phyloP scores from a whole-genome alignment of 2,797 vertebrate species.

The Sciaenops ocellatus region DNA sequence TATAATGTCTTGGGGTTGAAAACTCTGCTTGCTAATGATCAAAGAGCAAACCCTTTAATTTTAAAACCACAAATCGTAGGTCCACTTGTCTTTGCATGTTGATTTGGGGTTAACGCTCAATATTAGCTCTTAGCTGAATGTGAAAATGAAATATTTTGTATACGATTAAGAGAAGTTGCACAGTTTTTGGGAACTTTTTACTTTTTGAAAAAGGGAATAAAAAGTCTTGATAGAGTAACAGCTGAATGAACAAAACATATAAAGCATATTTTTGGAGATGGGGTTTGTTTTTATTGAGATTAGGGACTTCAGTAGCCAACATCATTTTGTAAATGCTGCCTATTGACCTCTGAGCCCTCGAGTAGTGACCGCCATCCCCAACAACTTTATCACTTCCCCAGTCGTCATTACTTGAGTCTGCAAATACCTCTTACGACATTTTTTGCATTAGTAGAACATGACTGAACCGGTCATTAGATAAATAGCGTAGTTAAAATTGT shows the following conservation, averaged over 20 bases:
- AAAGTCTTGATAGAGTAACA: slow-evolving; percentile 30
- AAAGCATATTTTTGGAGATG: slow-evolving; percentile 74
- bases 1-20: slow-evolving; percentile 20
- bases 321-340: slow-evolving; percentile 61
- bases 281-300: slow-evolving; percentile 54
- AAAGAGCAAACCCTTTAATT: slow-evolving; percentile 58
- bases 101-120: slow-evolving; percentile 46
- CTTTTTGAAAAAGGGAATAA: slow-evolving; percentile 59
- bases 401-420: slow-evolving; percentile 22
- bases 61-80: slow-evolving; percentile 11
- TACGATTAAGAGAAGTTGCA: slow-evolving; percentile 71
- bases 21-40: slow-evolving; percentile 35
- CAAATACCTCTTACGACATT: slow-evolving; percentile 50
- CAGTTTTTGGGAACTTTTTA: slow-evolving; percentile 60
- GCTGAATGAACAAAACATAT: slow-evolving; percentile 68
- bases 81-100: slow-evolving; percentile 57
- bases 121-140: slow-evolving; percentile 59
- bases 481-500: slow-evolving; percentile 15
- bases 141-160: slow-evolving; percentile 76
- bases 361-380: slow-evolving; percentile 47
- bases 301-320: slow-evolving; percentile 50
- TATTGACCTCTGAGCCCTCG: slow-evolving; percentile 51
- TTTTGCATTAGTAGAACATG: slow-evolving; percentile 12
- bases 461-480: slow-evolving; percentile 13
- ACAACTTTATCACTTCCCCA: slow-evolving; percentile 42